A percentile compares a stretch with the other conserved stretches of the same genome.
Conservation (phyloP, 2,113 vertebrate genomes). For the Cryptoleucopteryx plumbea region DNA sequence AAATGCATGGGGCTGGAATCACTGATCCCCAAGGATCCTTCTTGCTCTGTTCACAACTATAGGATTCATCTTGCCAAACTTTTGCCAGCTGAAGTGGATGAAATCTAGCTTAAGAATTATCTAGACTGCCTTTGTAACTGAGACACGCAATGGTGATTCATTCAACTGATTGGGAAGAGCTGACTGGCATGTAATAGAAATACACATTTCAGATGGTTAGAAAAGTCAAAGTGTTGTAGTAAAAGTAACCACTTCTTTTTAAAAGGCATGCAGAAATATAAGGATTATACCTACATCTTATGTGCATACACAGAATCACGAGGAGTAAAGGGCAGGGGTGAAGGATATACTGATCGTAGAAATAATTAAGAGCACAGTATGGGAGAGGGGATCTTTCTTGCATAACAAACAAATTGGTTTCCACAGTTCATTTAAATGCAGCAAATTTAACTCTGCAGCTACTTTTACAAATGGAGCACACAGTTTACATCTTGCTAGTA, state of each 20-base stretch:
- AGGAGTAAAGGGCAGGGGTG: neutral
- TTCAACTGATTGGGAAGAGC: neutral
- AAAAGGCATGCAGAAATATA: neutral
- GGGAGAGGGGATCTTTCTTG: neutral
- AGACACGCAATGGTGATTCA: neutral
- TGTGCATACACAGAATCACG: neutral
- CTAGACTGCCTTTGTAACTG: neutral
- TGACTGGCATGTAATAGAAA: neutral
- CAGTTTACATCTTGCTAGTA: neutral
- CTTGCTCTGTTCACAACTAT: neutral
- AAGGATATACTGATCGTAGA: neutral
- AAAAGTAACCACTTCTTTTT: neutral
- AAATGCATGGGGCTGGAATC: neutral
- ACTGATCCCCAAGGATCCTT: neutral
- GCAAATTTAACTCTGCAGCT: neutral
- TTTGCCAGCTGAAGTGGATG: neutral
- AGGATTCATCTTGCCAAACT: neutral
- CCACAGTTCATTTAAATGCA: neutral
- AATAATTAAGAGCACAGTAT: neutral
- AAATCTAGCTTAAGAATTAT: neutral
- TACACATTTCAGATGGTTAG: neutral
- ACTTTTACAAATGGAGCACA: neutral
- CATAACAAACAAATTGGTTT: neutral
- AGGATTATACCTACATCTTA: neutral
- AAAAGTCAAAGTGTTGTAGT: neutral